These are phyloP conservation scores for Harlomillsia oculata DNA, from an alignment of 1,140 invertebrate species.

Conservation along the genomic window DNA sequence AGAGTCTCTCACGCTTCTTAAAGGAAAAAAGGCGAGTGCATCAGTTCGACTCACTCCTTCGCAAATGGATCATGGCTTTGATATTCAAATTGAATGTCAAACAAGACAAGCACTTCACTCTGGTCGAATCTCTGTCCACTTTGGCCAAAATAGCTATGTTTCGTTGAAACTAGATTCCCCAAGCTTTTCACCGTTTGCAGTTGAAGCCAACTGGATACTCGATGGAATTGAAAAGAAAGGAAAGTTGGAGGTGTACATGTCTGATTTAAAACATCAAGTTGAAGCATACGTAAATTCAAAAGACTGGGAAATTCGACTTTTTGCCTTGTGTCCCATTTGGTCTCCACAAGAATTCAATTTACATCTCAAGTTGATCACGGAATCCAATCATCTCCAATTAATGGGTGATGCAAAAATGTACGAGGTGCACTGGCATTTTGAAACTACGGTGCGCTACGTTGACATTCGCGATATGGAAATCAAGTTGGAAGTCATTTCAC, in stretches of 20 bases:
- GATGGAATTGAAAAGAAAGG: not conserved
- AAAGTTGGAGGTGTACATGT: not conserved
- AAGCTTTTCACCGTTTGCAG: not conserved
- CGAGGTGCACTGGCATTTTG: slow-evolving; percentile 18
- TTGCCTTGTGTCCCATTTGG: slow-evolving; percentile 17
- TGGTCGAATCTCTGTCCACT: not conserved
- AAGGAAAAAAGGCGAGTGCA: slow-evolving; percentile 16
- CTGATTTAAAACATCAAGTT: not conserved
- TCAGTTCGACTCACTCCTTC: not conserved
- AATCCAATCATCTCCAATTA: slow-evolving; percentile 8
- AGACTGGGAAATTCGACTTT: slow-evolving; percentile 18
- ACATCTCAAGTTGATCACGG: slow-evolving; percentile 19
- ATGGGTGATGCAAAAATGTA: slow-evolving; percentile 20
- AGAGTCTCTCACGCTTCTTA: slow-evolving; percentile 24
- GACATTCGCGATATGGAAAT: slow-evolving; percentile 35
- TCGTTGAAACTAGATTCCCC: slow-evolving; percentile 9
- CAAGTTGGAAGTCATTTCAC: slow-evolving; percentile 35
- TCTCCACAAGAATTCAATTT: slow-evolving; percentile 12
- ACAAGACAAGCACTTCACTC: slow-evolving; percentile 14
- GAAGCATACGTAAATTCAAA: slow-evolving; percentile 8
- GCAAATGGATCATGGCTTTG: slow-evolving; percentile 10
- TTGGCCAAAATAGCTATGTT: not conserved
- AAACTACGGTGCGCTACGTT: slow-evolving; percentile 23
- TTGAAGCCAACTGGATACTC: slow-evolving; percentile 6
- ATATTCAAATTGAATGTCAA: slow-evolving; percentile 11